Evolutionary conservation across 2,113 vertebrate genomes (phyloP).

Genomic region (Prietella phreatophila): DNA sequence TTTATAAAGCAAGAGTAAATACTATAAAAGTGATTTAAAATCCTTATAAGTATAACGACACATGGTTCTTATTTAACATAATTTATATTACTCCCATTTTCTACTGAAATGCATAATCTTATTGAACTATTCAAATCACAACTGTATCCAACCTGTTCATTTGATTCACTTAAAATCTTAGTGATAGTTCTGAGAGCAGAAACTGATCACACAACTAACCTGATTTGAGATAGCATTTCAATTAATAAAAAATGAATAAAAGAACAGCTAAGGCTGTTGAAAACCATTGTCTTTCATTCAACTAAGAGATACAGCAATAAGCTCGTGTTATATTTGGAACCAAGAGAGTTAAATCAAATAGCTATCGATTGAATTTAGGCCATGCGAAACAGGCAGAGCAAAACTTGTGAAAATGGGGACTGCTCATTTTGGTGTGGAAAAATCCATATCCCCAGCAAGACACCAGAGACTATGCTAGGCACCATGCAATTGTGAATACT

Average conservation of each 20-base stretch:
- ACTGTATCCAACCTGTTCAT: neutral
- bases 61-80: neutral
- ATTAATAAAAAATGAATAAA: neutral
- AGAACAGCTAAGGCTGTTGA: neutral
- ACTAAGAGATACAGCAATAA: slow-evolving; percentile 43
- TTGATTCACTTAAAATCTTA: neutral
- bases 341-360: slow-evolving; percentile 60
- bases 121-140: neutral
- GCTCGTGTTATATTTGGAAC: slow-evolving; percentile 53
- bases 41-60: neutral
- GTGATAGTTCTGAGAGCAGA: neutral
- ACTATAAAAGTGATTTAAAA: neutral
- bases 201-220: neutral
- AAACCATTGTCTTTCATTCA: slow-evolving; percentile 24
- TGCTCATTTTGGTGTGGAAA: slow-evolving; percentile 61
- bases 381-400: slow-evolving; percentile 52
- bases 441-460: slow-evolving; percentile 65
- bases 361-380: slow-evolving; percentile 66
- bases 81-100: neutral
- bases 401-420: slow-evolving; percentile 48
- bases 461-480: slow-evolving; percentile 44
- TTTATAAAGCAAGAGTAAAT: neutral
- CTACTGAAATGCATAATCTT: neutral
- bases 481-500: slow-evolving; percentile 62
- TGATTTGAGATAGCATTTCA: neutral